Evolutionary conservation across 2,113 vertebrate genomes (phyloP), one percentile per base, ranked within the genome.

Genomic region (Bucco capensis): DNA sequence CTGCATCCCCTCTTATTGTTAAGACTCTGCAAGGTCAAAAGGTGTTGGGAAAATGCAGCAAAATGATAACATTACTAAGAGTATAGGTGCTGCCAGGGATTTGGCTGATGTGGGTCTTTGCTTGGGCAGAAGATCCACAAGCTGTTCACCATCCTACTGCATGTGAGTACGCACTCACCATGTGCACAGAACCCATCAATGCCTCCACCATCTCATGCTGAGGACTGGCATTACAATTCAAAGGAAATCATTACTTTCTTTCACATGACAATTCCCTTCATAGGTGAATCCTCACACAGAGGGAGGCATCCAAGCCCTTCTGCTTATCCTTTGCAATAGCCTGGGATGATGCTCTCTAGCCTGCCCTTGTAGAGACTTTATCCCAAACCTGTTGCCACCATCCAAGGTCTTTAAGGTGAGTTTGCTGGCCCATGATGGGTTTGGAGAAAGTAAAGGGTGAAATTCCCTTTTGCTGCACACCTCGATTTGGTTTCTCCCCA

Each of bases 111-210:
- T 16, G 22, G 18, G 12, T 70, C 53, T 75, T 53, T 53, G 47
- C 44, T 74, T 14, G 37, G 31, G 66, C 31, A 23, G 79, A 33
- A 57, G 53, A 57, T 46, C 21, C 60, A 35, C 42, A 37, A 0
- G 0, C 64, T 35, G 47, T n/a, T 51, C 72, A 35, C 33, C 33
- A 50, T 35, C 46, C 31, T 46, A 33, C 73, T 61, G 24, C 58
- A 30, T 35, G 0, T 3, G 16, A 40, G 27, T 33, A 3, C 8
- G 17, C 35, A 38, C 13, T 31, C 37, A 33, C 5, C 31, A 1
- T 3, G 1, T 53, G 38, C 2, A 0, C 2, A 1, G 10, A 35
- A 37, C 28, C 3, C 3, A 0, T 8, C 2, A 0, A 30, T 18
- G 51, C 56, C 40, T 75, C 56, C 46, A 58, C 28, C 37, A 17